Base-by-base conservation (phyloP, 2,113 vertebrate species). In the Pogona vitticeps region DNA sequence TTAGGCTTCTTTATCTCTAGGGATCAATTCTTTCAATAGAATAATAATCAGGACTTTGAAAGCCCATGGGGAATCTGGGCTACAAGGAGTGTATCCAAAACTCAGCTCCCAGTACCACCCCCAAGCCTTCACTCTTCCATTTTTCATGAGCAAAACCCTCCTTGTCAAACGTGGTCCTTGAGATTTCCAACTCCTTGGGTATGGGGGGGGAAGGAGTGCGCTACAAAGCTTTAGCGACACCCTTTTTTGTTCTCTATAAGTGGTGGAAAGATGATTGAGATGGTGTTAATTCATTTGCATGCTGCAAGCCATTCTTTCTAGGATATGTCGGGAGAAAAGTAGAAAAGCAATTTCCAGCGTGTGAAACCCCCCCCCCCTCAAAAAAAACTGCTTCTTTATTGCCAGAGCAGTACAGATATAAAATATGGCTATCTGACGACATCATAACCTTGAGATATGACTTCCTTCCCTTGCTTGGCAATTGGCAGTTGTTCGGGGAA, bases 381-480 rank as follows among this genome's bases (percentile, higher is more conserved):
- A 20, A n/a, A n/a, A n/a, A 52, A 31, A 14, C 38, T 52, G 31
- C 42, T 61, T 56, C 70, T 67, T 87, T 87, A 75, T 87, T 67
- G 85, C 59, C 59, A 61, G 70, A 56, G 71, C 33, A 28, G 58
- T 46, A 46, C 73, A 46, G 79, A 56, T 82, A 82, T 87, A 87
- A 87, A 81, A 87, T 82, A 76, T 21, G 28, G 31, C 85, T 59
- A 38, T 76, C 79, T 87, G 85, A 87, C 15, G 70, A 76, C 70
- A 87, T 82, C 85, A 31, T 82, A 87, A 87, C 85, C 85, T 87
- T 87, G 85, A 87, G 85, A 82, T 82, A 87, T 13, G 59, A 82
- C 85, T 76, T 87, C 42, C 58, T 86, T 75, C 31, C n/a, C 40
- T 81, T 38, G 4, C 78, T 31, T 6, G 42, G 70, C 79, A 76